Percentiles rank a stretch among this genome's conserved stretches.
These are phyloP conservation scores for Eristalis pertinax DNA, from an alignment of 2,888 invertebrate genomes.

Conservation along the genomic window DNA sequence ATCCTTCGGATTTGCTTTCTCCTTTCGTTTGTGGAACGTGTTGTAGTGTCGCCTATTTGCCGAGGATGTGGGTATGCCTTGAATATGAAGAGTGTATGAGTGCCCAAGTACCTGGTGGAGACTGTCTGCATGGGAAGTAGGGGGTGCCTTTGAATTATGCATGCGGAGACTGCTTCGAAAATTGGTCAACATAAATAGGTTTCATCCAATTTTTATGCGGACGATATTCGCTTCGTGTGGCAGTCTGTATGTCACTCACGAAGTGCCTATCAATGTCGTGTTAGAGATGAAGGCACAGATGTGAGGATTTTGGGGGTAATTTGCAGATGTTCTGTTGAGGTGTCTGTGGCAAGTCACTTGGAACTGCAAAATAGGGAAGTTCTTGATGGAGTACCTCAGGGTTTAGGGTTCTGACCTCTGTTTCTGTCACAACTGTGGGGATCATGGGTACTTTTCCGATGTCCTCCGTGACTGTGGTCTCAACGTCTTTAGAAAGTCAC, in stretches of 20 bases:
- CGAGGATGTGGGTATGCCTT: conserved; percentile 7
- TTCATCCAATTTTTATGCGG: not conserved
- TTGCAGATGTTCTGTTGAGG: no score
- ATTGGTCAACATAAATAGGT: not conserved
- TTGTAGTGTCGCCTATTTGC: conserved; percentile 6
- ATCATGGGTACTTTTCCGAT: no score
- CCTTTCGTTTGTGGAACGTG: not conserved
- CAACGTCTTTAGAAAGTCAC: no score
- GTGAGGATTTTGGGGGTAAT: not conserved
- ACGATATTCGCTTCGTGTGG: no score
- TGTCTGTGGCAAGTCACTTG: no score
- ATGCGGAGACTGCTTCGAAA: not conserved
- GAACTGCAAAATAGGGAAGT: no score
- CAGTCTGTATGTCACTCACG: not conserved
- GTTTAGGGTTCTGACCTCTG: no score
- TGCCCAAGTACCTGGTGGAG: not conserved
- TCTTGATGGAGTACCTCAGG: no score
- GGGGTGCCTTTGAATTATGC: not conserved
- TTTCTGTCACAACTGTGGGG: no score
- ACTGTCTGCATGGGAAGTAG: no score
- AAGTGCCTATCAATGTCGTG: not conserved
- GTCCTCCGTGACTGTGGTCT: no score
- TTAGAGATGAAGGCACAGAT: not conserved
- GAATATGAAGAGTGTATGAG: not conserved
- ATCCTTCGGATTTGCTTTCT: not conserved